Percentiles rank a stretch among this genome's conserved stretches.
Conservation (phyloP, 2,113 vertebrate species). For the Tinamus guttatus region DNA sequence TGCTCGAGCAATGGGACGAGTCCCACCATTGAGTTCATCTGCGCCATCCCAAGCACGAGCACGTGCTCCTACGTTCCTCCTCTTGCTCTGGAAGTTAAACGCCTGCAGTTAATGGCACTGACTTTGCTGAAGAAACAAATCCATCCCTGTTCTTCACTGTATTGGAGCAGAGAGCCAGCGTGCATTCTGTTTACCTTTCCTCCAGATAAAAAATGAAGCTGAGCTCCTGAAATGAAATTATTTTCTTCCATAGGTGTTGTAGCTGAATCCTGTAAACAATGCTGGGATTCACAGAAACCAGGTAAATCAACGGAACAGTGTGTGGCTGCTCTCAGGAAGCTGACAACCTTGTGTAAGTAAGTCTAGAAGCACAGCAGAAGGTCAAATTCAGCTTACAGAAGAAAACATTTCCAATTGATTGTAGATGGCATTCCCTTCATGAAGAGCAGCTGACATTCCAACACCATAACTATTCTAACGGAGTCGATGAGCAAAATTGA, state of each 20-base stretch:
- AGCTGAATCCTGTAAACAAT: not conserved
- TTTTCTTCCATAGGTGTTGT: not conserved
- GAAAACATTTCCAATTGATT: conserved; percentile 15
- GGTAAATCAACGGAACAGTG: not conserved
- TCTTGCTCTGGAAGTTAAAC: not conserved
- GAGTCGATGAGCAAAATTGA: not conserved
- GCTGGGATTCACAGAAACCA: not conserved
- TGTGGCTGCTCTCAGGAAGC: not conserved
- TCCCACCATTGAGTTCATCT: not conserved
- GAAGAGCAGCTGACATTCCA: not conserved
- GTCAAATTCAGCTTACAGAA: conserved; percentile 2
- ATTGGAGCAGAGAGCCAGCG: not conserved
- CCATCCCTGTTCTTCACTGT: not conserved
- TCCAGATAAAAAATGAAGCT: not conserved
- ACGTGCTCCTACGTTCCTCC: not conserved
- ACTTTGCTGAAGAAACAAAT: not conserved
- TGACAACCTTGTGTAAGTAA: not conserved
- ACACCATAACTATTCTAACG: not conserved
- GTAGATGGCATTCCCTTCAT: not conserved
- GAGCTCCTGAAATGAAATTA: not conserved
- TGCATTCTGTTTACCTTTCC: not conserved
- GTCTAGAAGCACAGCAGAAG: not conserved
- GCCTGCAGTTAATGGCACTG: not conserved
- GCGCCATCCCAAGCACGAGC: not conserved
- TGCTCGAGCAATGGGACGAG: not conserved